These are phyloP conservation scores for Strix occidentalis DNA, from an alignment of 2,797 vertebrate genomes.

Conservation along the genomic window DNA sequence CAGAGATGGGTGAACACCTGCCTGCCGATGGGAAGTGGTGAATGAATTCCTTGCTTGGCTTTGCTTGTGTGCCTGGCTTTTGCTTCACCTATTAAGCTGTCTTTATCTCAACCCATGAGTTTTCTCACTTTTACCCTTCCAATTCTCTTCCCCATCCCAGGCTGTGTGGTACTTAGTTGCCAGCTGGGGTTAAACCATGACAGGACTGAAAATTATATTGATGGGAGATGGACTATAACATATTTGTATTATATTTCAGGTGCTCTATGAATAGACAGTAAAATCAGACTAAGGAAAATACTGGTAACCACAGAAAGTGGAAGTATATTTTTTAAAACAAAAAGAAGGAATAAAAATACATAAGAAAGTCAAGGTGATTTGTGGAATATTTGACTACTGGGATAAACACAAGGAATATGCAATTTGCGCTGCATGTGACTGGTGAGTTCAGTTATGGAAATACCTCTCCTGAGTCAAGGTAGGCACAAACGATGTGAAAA, in stretches of 20 bases:
- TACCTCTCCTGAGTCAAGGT: not conserved
- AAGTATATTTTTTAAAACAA: not conserved
- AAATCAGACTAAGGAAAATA: not conserved
- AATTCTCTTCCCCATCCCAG: too few relatives aligned
- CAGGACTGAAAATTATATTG: not conserved
- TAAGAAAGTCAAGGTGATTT: not conserved
- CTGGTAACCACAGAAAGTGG: not conserved
- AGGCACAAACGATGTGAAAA: not conserved
- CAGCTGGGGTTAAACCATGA: too few relatives aligned
- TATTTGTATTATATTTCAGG: not conserved
- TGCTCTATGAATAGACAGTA: not conserved
- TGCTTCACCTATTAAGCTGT: too few relatives aligned
- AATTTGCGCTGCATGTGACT: not conserved
- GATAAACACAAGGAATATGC: not conserved
- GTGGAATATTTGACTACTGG: not conserved
- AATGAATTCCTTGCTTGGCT: too few relatives aligned
- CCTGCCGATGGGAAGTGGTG: too few relatives aligned
- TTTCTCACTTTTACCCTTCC: too few relatives aligned
- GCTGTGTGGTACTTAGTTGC: too few relatives aligned
- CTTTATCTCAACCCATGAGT: too few relatives aligned
- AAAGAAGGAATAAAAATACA: not conserved
- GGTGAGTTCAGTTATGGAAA: not conserved
- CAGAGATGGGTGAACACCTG: too few relatives aligned
- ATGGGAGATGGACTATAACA: not conserved
- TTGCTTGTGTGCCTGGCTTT: too few relatives aligned